Percentiles rank a stretch among this genome's conserved stretches.
Conservation (phyloP, 2,888 invertebrate genomes). For the Psylliodes chrysocephalus region DNA sequence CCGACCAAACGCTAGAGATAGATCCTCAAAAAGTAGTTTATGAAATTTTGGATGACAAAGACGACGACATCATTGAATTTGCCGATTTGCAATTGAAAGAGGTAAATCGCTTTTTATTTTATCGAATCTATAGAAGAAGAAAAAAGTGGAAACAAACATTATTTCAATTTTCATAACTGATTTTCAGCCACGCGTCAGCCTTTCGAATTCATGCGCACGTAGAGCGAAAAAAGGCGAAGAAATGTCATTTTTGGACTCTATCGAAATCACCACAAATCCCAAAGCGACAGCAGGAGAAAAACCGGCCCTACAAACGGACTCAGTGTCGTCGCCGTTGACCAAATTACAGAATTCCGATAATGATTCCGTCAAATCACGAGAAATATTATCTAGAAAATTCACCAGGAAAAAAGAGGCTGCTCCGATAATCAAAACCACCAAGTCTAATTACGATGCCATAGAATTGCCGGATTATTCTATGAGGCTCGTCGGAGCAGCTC, state of each 20-base stretch:
- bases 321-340: not conserved
- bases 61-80: conserved; percentile 35
- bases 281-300: conserved; percentile 7
- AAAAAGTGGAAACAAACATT: too few species aligned
- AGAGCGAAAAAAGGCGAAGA: not conserved
- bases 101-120: conserved; percentile 14
- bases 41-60: conserved; percentile 44
- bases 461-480: not conserved
- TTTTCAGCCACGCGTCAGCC: not conserved
- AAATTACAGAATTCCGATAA: conserved; percentile 5
- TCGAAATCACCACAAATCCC: conserved; percentile 21
- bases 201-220: too few species aligned
- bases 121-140: too few species aligned
- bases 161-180: too few species aligned
- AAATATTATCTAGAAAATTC: conserved; percentile 17
- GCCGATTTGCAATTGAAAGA: conserved; percentile 16
- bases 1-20: conserved; percentile 22
- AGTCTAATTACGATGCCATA: too few species aligned
- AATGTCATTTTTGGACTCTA: conserved; percentile 37
- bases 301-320: not conserved
- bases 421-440: not conserved
- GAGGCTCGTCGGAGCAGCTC: too few species aligned
- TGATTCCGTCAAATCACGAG: conserved; percentile 19
- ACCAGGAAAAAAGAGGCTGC: conserved; percentile 15
- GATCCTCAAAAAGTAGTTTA: conserved; percentile 28